Percentiles rank a stretch among this genome's conserved stretches.
Evolutionary conservation across 2,113 vertebrate genomes (phyloP).

Genomic region (Hyperoodon ampullatus): DNA sequence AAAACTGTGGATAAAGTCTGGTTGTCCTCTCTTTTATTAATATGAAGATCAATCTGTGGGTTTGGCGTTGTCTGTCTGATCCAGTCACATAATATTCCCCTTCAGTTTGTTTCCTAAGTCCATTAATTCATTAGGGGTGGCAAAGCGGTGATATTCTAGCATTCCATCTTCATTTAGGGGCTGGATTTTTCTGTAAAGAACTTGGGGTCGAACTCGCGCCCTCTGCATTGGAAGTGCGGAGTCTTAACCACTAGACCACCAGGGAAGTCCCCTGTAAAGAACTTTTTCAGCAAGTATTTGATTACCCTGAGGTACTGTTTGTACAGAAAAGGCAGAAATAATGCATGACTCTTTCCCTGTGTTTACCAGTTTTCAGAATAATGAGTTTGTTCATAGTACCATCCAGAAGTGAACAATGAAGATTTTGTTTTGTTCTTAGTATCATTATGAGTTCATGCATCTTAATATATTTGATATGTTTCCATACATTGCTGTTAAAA

Average conservation of each 20-base stretch:
- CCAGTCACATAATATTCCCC: background rate
- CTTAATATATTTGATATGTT: conserved; percentile 15
- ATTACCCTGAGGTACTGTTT: background rate
- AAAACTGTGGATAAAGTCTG: background rate
- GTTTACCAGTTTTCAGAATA: conserved; percentile 50
- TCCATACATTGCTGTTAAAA: background rate
- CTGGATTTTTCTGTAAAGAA: background rate
- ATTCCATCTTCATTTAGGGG: background rate
- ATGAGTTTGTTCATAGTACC: background rate
- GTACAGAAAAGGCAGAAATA: background rate
- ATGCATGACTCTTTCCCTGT: background rate
- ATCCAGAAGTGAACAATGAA: background rate
- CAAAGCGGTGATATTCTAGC: background rate
- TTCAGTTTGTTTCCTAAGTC: conserved; percentile 30
- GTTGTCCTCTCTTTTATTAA: background rate
- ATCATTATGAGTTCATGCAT: background rate
- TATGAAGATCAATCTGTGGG: background rate
- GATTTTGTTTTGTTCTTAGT: conserved; percentile 27
- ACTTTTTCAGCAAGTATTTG: background rate
- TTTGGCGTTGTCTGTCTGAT: background rate
- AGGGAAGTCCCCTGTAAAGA: background rate
- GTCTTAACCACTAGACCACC: no score
- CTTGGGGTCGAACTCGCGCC: no score
- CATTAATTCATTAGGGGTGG: background rate
- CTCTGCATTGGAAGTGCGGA: no score